Conservation (phyloP, 2,888 invertebrate species). For the Agriotes lineatus region DNA sequence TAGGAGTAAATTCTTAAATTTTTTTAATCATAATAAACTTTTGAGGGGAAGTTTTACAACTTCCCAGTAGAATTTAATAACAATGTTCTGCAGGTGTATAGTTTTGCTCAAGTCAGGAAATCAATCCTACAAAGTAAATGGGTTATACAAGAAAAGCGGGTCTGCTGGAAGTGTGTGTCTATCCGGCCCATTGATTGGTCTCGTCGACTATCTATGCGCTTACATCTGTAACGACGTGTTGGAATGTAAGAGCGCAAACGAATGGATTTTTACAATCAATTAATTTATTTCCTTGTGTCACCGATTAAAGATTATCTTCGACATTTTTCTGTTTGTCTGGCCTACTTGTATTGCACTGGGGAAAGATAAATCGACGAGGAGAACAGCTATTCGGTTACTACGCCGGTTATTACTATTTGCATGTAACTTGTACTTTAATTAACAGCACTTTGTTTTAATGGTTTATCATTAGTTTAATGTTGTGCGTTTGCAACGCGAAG, state of each 20-base stretch:
- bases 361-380: slow-evolving; percentile 22
- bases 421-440: slow-evolving; percentile 6
- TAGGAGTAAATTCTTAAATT: too few relatives aligned
- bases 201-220: background rate
- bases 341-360: slow-evolving; percentile 20
- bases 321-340: slow-evolving; percentile 20
- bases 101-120: too few relatives aligned
- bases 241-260: slow-evolving; percentile 20
- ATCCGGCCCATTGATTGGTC: slow-evolving; percentile 7
- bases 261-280: slow-evolving; percentile 31
- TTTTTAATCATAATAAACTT: too few relatives aligned
- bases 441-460: background rate
- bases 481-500: background rate
- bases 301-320: slow-evolving; percentile 27
- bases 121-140: too few relatives aligned
- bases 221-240: slow-evolving; percentile 21
- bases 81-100: too few relatives aligned
- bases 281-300: slow-evolving; percentile 31
- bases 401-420: background rate
- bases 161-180: background rate
- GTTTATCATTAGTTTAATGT: background rate
- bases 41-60: too few relatives aligned
- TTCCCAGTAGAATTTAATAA: too few relatives aligned
- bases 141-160: background rate
- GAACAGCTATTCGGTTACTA: slow-evolving; percentile 13